Percentiles rank a stretch among this genome's conserved stretches.
Evolutionary conservation across 2,113 vertebrate genomes (phyloP).

Genomic region (Petromus typicus): DNA sequence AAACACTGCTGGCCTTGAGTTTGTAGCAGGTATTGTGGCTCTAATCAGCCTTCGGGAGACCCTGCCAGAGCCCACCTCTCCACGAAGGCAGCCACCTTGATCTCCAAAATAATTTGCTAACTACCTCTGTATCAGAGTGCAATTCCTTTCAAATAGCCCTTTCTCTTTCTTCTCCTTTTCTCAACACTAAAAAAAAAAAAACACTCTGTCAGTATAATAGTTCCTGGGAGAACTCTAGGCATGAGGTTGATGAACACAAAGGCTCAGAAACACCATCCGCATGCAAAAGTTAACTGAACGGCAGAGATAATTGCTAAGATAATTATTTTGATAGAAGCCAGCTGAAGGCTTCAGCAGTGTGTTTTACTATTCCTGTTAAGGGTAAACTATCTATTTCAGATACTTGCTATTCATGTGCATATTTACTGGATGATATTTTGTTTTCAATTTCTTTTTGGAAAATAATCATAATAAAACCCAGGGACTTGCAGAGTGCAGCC

Average conservation of each 20-base stretch:
- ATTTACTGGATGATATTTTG: constrained; percentile 58
- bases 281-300: constrained; percentile 81
- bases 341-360: constrained; percentile 66
- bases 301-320: constrained; percentile 83
- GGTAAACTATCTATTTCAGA: constrained; percentile 71
- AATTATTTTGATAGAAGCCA: constrained; percentile 85
- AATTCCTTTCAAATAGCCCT: constrained; percentile 79
- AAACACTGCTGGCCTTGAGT: too few relatives aligned
- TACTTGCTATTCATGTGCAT: background rate
- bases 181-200: constrained; percentile 79
- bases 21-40: background rate
- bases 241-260: constrained; percentile 80
- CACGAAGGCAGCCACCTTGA: background rate
- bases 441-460: constrained; percentile 69
- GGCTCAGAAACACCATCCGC: constrained; percentile 77
- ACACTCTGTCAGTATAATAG: constrained; percentile 78
- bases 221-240: constrained; percentile 83
- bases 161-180: constrained; percentile 80
- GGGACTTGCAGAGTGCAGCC: constrained; percentile 63
- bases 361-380: constrained; percentile 66
- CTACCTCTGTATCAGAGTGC: constrained; percentile 70
- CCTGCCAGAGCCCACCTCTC: background rate
- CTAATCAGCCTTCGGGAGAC: background rate
- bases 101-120: constrained; percentile 58
- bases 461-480: constrained; percentile 61